phyloP scores from a whole-genome alignment of 2,113 vertebrate genomes.

The Nesogale talazaci region DNA sequence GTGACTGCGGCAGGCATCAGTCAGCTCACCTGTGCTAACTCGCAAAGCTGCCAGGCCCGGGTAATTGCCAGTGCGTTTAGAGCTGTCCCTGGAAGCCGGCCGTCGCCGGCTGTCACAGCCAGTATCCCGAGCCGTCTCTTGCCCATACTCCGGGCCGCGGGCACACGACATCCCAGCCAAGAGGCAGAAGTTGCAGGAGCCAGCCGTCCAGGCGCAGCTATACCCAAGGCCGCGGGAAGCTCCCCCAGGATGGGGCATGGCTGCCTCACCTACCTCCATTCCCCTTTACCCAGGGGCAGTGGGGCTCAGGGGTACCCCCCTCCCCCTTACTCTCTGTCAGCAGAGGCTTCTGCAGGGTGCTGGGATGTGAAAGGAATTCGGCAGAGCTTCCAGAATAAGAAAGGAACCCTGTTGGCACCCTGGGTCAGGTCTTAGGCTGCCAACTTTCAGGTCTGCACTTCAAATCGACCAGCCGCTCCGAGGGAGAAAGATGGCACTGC shows the following conservation, averaged over 20 bases:
- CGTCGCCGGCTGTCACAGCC: neutral
- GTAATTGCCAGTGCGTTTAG: neutral
- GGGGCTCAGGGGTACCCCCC: neutral
- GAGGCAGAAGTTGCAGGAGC: neutral
- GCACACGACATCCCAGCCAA: neutral
- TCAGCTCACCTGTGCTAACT: neutral
- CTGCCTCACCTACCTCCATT: neutral
- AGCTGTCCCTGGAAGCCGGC: neutral
- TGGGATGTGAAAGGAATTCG: neutral
- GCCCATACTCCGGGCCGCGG: fast-evolving
- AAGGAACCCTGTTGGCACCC: neutral
- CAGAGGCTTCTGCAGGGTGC: neutral
- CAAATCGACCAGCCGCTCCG: no score
- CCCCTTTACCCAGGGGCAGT: neutral
- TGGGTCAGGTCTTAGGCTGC: no score
- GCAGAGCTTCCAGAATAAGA: neutral
- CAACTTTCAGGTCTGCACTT: no score
- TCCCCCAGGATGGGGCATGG: neutral
- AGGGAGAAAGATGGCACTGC: no score
- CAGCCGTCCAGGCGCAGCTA: neutral
- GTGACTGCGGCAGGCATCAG: neutral
- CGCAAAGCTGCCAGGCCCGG: neutral
- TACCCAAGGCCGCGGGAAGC: neutral
- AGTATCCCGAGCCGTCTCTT: no score
- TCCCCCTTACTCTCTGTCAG: neutral